Conservation (phyloP, 2,888 invertebrate genomes). For the Archips crataeganus region DNA sequence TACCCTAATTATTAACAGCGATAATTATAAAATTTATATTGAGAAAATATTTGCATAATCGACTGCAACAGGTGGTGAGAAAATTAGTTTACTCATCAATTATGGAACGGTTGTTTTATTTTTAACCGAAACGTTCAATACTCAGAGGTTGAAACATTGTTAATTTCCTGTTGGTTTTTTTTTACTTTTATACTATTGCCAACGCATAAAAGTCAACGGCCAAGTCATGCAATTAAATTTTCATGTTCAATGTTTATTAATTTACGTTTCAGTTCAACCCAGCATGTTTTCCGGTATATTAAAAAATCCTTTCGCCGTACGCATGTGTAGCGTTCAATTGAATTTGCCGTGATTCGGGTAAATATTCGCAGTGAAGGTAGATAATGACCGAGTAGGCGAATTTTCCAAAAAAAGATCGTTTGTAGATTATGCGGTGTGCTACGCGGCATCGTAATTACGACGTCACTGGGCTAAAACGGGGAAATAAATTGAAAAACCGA, state of each 20-base stretch:
- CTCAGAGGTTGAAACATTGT: not conserved
- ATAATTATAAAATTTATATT: not conserved
- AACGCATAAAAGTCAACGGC: not conserved
- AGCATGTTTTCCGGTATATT: conserved; percentile 37
- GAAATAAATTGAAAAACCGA: conserved; percentile 82
- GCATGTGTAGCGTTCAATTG: conserved; percentile 33
- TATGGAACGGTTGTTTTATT: not conserved
- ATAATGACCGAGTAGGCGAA: conserved; percentile 45
- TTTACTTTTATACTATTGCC: not conserved
- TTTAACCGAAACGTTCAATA: not conserved
- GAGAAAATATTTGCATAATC: no score
- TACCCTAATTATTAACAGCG: not conserved
- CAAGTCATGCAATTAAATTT: conserved; percentile 14
- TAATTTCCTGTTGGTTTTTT: not conserved
- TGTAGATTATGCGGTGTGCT: conserved; percentile 69
- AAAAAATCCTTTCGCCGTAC: conserved; percentile 11
- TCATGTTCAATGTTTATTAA: conserved; percentile 36
- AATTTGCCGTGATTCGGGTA: conserved; percentile 31
- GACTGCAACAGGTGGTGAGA: not conserved
- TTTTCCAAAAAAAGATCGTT: conserved; percentile 60
- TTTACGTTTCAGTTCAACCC: conserved; percentile 29
- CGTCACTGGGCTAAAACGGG: conserved; percentile 78
- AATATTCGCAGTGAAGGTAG: conserved; percentile 26
- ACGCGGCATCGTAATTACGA: conserved; percentile 74
- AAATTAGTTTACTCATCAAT: not conserved